Conservation (phyloP, 2,888 invertebrate genomes). For the Zootermopsis nevadensis region DNA sequence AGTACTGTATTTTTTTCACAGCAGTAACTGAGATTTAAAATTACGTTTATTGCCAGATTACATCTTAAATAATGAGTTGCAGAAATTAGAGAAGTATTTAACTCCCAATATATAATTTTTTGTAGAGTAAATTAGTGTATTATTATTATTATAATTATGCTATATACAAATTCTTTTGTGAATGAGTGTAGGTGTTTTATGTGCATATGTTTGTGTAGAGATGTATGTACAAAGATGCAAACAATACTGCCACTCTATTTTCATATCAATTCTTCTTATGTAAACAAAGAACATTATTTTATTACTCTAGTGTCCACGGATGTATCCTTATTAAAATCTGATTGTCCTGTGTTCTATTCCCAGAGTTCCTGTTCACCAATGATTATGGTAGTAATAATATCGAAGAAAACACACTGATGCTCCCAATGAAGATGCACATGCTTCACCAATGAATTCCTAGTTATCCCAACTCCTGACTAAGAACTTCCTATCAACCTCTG, state of each 20-base stretch:
- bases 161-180: not conserved
- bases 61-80: no score
- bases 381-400: not conserved
- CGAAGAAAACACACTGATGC: not conserved
- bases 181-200: not conserved
- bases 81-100: not conserved
- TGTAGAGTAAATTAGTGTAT: constrained; percentile 12
- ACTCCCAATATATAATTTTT: constrained; percentile 24
- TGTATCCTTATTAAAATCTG: constrained; percentile 35
- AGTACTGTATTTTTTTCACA: no score
- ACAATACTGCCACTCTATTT: constrained; percentile 13
- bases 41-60: no score
- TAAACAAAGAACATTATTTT: constrained; percentile 36
- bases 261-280: not conserved
- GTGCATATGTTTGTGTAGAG: not conserved
- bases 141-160: not conserved
- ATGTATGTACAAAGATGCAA: constrained; percentile 22
- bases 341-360: constrained; percentile 23
- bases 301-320: not conserved
- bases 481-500: constrained; percentile 15
- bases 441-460: constrained; percentile 8
- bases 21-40: no score
- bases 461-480: not conserved
- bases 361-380: constrained; percentile 15
- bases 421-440: not conserved